Base-by-base conservation (phyloP, 2,113 vertebrate genomes). In the Saguinus midas region DNA sequence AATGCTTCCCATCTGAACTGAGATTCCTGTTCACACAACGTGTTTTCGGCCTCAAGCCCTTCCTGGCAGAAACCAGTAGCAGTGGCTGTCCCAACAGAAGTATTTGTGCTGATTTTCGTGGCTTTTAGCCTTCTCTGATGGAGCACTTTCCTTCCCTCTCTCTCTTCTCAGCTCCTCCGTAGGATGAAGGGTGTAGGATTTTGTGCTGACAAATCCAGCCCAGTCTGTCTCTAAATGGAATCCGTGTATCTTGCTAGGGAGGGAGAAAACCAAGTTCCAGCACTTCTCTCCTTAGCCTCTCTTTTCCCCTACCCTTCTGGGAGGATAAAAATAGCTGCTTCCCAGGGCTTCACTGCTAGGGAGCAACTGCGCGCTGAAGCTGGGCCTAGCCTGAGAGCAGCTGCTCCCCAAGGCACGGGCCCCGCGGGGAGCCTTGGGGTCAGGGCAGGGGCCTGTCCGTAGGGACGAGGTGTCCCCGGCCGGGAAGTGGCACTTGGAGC, bases 291-390 rank as follows among this genome's bases (percentile, higher is more conserved):
- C 23, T 84, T 61, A 64, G 57, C 21, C 64, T 13, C 29, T 55
- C 35, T 66, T 40, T 87, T 32, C 5, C 27, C 8, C 29, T 23
- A 10, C 29, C 1, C 40, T 90, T 35, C 48, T 6, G 52, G 13
- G 37, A 43, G 83, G 91, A 95, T 97, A 96, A 97, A 97, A 94
- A 97, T 92, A 96, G 70, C 87, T 1, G 1, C 45, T 57, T 90
- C 10, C 13, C 6, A 27, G 78, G 91, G 89, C 68, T 91, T 94
- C 95, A 40, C 50, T 4, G 66, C 11, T 2, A 21, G 32, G 61
- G 18, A 92, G 94, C 96, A 95, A 95, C 92, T 93, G 94, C 3
- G 12, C n/a, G 3, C 18, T 10, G 48, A 45, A 81, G 58, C 73
- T 32, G 23, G 29, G 94, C 27, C 45, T 21, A 23, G 16, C 23